Conservation (phyloP, 2,113 vertebrate species). For the western clawed frog (Xenopus tropicalis) region UCB_Xtro_10.0 CM004451.2:6847501-6848000, state of each 20-base stretch:
- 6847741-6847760: conserved; percentile 74
- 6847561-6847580: conserved; percentile 55
- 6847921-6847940: neutral
- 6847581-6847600: conserved; percentile 62
- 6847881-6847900: conserved; percentile 59
- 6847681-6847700: conserved; percentile 51
- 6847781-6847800: conserved; percentile 49
- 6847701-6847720: conserved; percentile 36
- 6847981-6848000: too few species aligned
- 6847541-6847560: conserved; percentile 58
- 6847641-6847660: conserved; percentile 57
- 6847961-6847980: too few species aligned
- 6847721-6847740: conserved; percentile 62
- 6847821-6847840: too few species aligned
- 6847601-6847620: conserved; percentile 73
- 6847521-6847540: conserved; percentile 65
- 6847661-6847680: conserved; percentile 70
- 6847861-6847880: conserved; percentile 60
- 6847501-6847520: conserved; percentile 69
- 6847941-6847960: too few species aligned
- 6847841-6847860: neutral
- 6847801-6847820: too few species aligned
- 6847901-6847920: conserved; percentile 58
- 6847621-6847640: neutral
- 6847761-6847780: conserved; percentile 75